phyloP scores from a whole-genome alignment of 2,888 invertebrate species.

The Pyrrhosoma nymphula region DNA sequence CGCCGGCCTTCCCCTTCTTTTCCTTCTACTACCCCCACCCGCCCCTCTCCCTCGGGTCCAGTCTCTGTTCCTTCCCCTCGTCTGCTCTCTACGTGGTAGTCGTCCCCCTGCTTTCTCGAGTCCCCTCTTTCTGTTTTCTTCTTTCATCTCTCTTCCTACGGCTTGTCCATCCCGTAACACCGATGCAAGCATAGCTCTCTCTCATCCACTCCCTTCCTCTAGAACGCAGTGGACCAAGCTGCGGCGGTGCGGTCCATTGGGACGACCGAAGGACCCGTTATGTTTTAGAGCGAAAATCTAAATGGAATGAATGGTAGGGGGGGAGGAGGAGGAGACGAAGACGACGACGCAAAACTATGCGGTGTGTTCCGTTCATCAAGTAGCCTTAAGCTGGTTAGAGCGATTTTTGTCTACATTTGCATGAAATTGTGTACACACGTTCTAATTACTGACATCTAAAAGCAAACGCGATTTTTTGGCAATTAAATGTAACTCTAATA shows the following conservation, averaged over 20 bases:
- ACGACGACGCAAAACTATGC: not conserved
- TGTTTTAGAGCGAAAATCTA: slow-evolving; percentile 27
- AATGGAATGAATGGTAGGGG: not conserved
- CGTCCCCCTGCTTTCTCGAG: not conserved
- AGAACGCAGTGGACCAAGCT: slow-evolving; percentile 13
- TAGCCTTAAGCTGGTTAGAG: too few relatives aligned
- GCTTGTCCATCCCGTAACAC: slow-evolving; percentile 49
- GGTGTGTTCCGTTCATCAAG: too few relatives aligned
- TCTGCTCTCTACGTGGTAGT: slow-evolving; percentile 39
- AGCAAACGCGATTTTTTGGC: too few relatives aligned
- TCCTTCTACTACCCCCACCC: not conserved
- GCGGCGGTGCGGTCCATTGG: slow-evolving; percentile 19
- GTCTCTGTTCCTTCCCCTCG: slow-evolving; percentile 56
- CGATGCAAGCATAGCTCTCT: slow-evolving; percentile 56
- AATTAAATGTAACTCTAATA: too few relatives aligned
- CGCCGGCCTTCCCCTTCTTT: not conserved
- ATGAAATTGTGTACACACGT: too few relatives aligned
- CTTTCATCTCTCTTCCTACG: not conserved
- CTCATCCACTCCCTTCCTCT: not conserved
- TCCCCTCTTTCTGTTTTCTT: slow-evolving; percentile 27
- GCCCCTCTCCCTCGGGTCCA: not conserved
- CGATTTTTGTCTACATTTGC: too few relatives aligned
- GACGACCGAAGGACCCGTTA: slow-evolving; percentile 28
- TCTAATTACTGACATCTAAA: too few relatives aligned
- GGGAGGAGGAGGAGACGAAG: not conserved